Evolutionary conservation across 53 echinoderm and acorn worm genomes (phyloP).

Genomic region (Luidia sarsii): DNA sequence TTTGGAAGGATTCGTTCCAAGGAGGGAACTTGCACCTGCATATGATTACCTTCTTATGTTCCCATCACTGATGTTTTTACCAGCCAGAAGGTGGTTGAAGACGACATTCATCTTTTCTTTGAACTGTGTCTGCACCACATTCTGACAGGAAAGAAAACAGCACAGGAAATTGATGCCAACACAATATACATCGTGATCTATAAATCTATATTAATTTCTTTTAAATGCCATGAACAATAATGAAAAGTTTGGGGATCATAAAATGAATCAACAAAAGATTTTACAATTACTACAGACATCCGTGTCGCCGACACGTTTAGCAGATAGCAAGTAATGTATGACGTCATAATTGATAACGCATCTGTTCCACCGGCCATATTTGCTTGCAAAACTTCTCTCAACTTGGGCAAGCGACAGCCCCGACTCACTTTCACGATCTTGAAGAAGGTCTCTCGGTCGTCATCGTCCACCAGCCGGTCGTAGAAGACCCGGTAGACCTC

Average conservation of each 20-base stretch:
- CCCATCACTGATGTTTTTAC: slow-evolving; percentile 74
- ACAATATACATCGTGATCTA: too few species aligned
- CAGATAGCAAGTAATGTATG: too few species aligned
- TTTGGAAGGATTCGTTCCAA: too few species aligned
- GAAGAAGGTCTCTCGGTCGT: slow-evolving; percentile 82
- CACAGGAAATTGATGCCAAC: slow-evolving; percentile 13
- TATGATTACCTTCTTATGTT: slow-evolving; percentile 82
- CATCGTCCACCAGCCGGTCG: slow-evolving; percentile 92
- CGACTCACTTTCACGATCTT: slow-evolving; percentile 81
- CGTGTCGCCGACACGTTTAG: too few species aligned
- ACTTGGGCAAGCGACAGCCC: background rate
- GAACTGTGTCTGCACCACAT: slow-evolving; percentile 94
- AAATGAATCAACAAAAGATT: background rate
- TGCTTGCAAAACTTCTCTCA: too few species aligned
- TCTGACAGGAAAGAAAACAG: slow-evolving; percentile 38
- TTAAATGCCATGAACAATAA: too few species aligned
- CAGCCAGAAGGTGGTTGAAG: slow-evolving; percentile 75
- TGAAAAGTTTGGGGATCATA: too few species aligned
- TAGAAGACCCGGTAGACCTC: slow-evolving; percentile 98
- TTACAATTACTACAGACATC: background rate
- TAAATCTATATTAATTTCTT: too few species aligned
- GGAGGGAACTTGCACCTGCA: too few species aligned
- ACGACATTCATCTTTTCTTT: slow-evolving; percentile 97
- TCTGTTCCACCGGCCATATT: too few species aligned
- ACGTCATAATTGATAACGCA: too few species aligned